Evolutionary conservation across 2,888 invertebrate genomes (phyloP).

Genomic region (Rhorus exstirpatorius): DNA sequence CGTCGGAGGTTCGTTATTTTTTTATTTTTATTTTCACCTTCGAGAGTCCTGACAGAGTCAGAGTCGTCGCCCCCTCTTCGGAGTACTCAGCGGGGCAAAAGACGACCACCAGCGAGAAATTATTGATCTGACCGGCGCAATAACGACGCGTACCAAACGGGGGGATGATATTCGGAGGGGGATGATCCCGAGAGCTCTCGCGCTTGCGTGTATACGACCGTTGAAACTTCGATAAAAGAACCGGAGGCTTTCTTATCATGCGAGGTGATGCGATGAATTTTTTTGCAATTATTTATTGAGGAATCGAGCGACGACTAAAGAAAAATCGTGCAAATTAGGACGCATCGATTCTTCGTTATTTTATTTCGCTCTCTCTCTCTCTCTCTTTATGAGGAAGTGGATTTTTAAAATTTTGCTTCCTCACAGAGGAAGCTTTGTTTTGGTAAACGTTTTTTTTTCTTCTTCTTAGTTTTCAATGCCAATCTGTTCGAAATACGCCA

Average conservation of each 20-base stretch:
- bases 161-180: constrained; percentile 46
- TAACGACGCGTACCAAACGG: constrained; percentile 59
- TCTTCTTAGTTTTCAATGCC: no score
- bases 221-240: constrained; percentile 71
- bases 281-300: background rate
- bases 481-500: no score
- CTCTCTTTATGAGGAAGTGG: no score
- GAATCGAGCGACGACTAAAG: background rate
- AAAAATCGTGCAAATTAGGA: no score
- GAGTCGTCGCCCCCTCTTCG: constrained; percentile 13
- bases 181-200: constrained; percentile 57
- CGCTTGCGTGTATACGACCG: constrained; percentile 76
- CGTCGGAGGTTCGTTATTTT: background rate
- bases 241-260: constrained; percentile 15
- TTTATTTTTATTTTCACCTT: constrained; percentile 20
- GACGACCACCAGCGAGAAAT: constrained; percentile 67
- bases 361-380: no score
- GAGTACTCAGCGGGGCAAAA: constrained; percentile 19
- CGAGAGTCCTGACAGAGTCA: constrained; percentile 47
- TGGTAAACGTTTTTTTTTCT: no score
- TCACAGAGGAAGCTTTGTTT: no score
- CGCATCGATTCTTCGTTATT: no score
- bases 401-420: no score
- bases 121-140: constrained; percentile 76
- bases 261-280: background rate